Conservation (phyloP, 2,113 vertebrate species). For the Ginglymostoma cirratum region DNA sequence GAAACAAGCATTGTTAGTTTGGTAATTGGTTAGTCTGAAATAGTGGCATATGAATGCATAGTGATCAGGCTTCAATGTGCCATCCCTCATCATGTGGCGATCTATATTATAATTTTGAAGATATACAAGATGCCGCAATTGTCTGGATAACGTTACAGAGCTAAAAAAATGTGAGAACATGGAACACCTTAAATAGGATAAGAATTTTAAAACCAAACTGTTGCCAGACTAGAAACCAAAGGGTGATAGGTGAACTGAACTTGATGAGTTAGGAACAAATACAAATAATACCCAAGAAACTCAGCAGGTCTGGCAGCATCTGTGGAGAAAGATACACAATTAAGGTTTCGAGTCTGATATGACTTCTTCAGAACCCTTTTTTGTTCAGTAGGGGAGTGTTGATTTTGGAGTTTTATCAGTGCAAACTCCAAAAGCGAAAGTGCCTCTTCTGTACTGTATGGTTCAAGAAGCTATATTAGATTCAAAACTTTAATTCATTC, state of each 20-base stretch:
- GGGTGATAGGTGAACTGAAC: not conserved
- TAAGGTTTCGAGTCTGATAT: no score
- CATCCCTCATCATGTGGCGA: not conserved
- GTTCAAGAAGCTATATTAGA: no score
- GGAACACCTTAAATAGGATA: not conserved
- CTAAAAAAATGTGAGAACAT: not conserved
- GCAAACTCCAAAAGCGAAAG: no score
- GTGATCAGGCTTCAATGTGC: not conserved
- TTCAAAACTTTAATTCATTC: no score
- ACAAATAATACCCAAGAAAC: not conserved
- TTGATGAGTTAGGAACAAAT: not conserved
- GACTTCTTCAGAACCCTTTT: no score
- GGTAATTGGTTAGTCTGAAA: not conserved
- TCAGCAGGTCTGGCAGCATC: no score
- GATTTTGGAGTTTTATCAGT: no score
- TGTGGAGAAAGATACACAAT: no score
- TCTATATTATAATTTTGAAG: not conserved
- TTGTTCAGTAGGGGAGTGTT: no score
- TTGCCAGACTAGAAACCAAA: not conserved
- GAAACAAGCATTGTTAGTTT: no score
- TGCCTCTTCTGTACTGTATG: no score
- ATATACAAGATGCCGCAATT: not conserved
- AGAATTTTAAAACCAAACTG: not conserved
- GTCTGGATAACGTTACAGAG: not conserved
- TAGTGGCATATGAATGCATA: not conserved